Evolutionary conservation across 2,113 vertebrate genomes (phyloP).

Genomic region (Galemys pyrenaicus): DNA sequence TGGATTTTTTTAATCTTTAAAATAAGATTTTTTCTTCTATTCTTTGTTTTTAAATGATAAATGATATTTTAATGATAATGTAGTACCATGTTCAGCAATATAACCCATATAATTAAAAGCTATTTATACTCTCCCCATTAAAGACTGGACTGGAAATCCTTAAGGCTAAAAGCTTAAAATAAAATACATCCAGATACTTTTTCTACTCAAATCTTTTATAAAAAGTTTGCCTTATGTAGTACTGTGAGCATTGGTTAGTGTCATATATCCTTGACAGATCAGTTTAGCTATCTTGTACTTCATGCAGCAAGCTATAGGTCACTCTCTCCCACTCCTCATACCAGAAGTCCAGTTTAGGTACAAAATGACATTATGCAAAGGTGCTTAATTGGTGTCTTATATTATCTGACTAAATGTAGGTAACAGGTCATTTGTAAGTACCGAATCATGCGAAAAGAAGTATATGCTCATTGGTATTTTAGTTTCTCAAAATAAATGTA

Average conservation of each 20-base stretch:
- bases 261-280: not conserved
- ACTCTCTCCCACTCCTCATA: too few species aligned
- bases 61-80: not conserved
- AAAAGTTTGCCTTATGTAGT: not conserved
- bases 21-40: not conserved
- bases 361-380: not conserved
- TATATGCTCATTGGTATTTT: not conserved
- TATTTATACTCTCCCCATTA: not conserved
- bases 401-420: not conserved
- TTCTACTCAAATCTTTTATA: not conserved
- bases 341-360: not conserved
- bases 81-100: not conserved
- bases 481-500: not conserved
- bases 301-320: not conserved
- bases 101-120: not conserved
- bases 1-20: not conserved
- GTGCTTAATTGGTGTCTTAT: not conserved
- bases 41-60: not conserved
- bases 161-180: not conserved
- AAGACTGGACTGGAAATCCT: not conserved
- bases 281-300: not conserved
- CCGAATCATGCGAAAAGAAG: not conserved
- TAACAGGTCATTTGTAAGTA: not conserved
- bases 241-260: not conserved
- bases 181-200: not conserved